Evolutionary conservation across 2,113 vertebrate species (phyloP), one percentile per base, ranked within the genome.

Genomic region (Motacilla tschutschensis): DNA sequence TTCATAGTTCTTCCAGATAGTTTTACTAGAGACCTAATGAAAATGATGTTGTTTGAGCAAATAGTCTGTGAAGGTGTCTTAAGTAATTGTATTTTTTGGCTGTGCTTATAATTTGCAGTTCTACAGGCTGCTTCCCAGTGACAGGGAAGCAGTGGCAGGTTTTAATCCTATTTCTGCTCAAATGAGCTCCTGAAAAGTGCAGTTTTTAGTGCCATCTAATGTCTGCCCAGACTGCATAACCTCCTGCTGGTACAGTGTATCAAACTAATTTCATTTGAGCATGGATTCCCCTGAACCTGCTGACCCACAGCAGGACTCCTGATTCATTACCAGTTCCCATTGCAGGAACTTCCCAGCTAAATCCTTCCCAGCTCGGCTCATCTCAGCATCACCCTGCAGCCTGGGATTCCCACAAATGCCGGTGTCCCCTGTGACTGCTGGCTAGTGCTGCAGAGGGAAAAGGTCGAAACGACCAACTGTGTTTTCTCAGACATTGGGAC

Each of bases 201-300:
- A 76, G 40, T 8, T 85, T 80, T 84, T 83, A 64, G 77, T 87
- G 79, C 79, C 91, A 78, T 57, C 78, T 94, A 54, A 63, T 74
- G 83, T 69, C 35, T 70, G 17, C 51, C 53, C 58, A 31, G 36
- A 12, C 72, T 18, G 25, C 41, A 21, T 4, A 6, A 55, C 12
- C 48, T 79, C 41, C 80, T 54, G 59, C 55, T 65, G 59, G 6
- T 41, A 29, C 3, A 3, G 9, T 19, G 2, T 28, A 19, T 44
- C 28, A 55, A 22, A 47, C 14, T 50, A 53, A 75, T 22, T 31
- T n/a, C 33, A 46, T 43, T 33, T 43, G 20, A 57, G 26, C 35
- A 26, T 13, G 21, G 31, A 44, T 58, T 78, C 33, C 72, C 25
- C n/a, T 57, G 47, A 51, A 55, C 19, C 13, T 58, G 17, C 41